A percentile compares a stretch with the other conserved stretches of the same genome.
Evolutionary conservation across 2,888 invertebrate genomes (phyloP).

Genomic region (Exocentrus adspersus): DNA sequence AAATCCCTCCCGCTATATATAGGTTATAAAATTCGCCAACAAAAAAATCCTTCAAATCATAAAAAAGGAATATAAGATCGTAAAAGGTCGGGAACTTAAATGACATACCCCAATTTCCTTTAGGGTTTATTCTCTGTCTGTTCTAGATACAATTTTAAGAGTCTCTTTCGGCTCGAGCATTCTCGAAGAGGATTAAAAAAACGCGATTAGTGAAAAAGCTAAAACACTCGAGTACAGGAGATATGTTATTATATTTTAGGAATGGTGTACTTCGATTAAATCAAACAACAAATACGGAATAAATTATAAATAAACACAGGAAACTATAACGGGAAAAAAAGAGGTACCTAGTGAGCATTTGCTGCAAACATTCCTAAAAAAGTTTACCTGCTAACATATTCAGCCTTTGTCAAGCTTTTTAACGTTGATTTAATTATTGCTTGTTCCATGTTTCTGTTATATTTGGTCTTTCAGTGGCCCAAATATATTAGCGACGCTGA

Average conservation of each 20-base stretch:
- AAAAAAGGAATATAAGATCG: slow-evolving; percentile 30
- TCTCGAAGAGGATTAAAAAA: slow-evolving; percentile 10
- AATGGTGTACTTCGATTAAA: no score
- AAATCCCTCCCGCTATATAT: background rate
- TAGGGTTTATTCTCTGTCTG: slow-evolving; percentile 16
- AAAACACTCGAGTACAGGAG: slow-evolving; percentile 25
- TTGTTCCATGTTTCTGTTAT: background rate
- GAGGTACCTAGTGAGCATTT: no score
- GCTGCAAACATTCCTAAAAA: no score
- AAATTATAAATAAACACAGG: no score
- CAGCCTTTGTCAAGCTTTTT: background rate
- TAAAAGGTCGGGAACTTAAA: slow-evolving; percentile 28
- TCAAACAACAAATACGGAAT: no score
- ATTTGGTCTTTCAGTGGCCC: background rate
- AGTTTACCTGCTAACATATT: no score
- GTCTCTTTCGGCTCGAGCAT: slow-evolving; percentile 12
- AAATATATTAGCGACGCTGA: background rate
- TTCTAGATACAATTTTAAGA: slow-evolving; percentile 7
- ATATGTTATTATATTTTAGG: no score
- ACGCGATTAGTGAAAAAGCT: slow-evolving; percentile 25
- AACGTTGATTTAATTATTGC: background rate
- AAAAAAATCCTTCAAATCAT: slow-evolving; percentile 32
- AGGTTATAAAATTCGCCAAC: slow-evolving; percentile 11
- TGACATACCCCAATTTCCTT: slow-evolving; percentile 25
- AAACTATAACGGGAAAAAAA: no score